These are phyloP conservation scores for Oreonectes daqikongensis DNA, from an alignment of 2,797 vertebrate genomes.

Conservation along the genomic window DNA sequence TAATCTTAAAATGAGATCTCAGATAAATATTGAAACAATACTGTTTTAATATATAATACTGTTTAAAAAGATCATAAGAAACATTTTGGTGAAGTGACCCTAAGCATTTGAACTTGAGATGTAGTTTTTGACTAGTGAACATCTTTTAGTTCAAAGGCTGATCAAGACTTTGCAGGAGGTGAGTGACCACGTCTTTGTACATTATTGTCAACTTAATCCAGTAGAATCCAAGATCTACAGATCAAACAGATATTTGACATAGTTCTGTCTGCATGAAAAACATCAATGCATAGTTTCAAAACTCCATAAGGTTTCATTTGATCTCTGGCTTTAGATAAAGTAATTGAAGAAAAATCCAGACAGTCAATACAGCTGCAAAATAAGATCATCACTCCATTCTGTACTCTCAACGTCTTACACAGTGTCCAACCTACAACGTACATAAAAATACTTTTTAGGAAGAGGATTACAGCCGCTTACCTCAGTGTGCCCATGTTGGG, in stretches of 20 bases:
- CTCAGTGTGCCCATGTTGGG: conserved; percentile 78
- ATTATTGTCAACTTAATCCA: conserved; percentile 66
- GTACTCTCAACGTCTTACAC: background rate
- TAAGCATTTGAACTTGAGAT: too few relatives aligned
- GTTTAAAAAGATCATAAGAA: too few relatives aligned
- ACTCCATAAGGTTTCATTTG: conserved; percentile 47
- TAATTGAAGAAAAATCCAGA: background rate
- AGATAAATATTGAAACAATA: too few relatives aligned
- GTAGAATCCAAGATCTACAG: conserved; percentile 56
- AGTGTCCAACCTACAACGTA: background rate
- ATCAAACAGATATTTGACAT: conserved; percentile 63
- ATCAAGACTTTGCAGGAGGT: background rate
- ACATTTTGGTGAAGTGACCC: too few relatives aligned
- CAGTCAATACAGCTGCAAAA: background rate
- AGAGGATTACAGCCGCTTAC: conserved; percentile 49
- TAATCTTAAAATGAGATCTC: too few relatives aligned
- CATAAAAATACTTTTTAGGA: background rate
- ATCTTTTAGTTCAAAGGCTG: background rate
- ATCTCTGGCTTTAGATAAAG: conserved; percentile 3
- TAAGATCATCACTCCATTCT: background rate
- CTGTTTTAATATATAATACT: too few relatives aligned
- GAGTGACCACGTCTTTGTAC: conserved; percentile 47
- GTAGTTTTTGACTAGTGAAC: background rate
- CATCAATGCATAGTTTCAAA: conserved; percentile 1
- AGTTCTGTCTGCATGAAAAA: conserved; percentile 54